Evolutionary conservation across 1,140 invertebrate species (phyloP), one percentile per base, ranked within the genome.

Genomic region (Trichonephila clavipes): DNA sequence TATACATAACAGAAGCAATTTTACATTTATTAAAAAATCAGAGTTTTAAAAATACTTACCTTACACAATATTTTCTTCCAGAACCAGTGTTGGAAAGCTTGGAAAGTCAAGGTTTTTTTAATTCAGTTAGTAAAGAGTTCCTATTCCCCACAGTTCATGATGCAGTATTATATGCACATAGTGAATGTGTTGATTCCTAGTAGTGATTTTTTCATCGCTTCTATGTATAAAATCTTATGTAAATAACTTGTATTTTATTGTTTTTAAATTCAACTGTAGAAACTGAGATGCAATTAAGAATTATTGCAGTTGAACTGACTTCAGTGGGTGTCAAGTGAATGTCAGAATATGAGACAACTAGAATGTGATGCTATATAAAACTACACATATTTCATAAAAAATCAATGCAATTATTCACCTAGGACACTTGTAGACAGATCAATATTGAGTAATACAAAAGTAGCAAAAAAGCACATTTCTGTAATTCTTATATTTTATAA

Each of bases 61-160:
- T 88, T 19, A 7, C 51, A 51, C 7, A 51, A 51, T 51, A 51
- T 51, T 51, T 12, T 86, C 91, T 92, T 95, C 44, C 95, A 97
- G 97, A 97, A 97, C 96, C 96, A 19, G 96, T 97, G 18, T 96
- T 96, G 93, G 96, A 97, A 94, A 96, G 95, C 86, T 96, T 97
- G 90, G 95, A 95, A 83, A 96, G 96, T 77, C 97, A 96, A 95
- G 97, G 97, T 94, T 95, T 96, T 0, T 95, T 96, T 21, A 96
- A 97, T 94, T 96, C 96, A 61, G 95, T 96, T 66, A 95, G 96
- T 18, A 96, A 95, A 66, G 96, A 96, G 44, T 95, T 95, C 72
- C 96, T 96, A 94, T 97, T 97, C 95, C 97, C 97, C 1, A 97
- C 97, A 0, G 96, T 97, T 0, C 97, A 97, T 94, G 97, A 97